Evolutionary conservation across 2,113 vertebrate genomes (phyloP), one percentile per base, ranked within the genome.

Genomic region (Pundamilia nyererei): DNA sequence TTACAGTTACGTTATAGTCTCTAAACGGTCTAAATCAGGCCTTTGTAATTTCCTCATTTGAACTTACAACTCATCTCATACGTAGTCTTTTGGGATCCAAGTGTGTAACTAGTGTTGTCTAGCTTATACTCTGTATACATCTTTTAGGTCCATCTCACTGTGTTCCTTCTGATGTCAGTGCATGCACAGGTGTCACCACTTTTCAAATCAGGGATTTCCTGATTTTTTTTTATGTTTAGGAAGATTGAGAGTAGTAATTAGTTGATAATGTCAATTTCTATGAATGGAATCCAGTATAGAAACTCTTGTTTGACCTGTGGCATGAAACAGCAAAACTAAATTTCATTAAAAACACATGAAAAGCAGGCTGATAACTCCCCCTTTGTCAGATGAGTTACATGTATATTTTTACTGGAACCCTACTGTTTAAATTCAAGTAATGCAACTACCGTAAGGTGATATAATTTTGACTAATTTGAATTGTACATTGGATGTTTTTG

Each of bases 31-130:
- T 35, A 65, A 0, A 65, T 35, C 31, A 65, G 17, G 17, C 60
- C 31, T 35, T 62, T 26, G 38, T 45, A 42, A 72, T 72, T 72
- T 72, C n/a, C 38, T 70, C 13, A 68, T 68, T 68, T 21, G 19
- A 68, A 21, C n/a, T 42, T 70, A 42, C 1, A 70, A 24, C n/a
- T 42, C 7, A 14, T 40, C n/a, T 14, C 33, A 24, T 40, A 14
- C 0, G 1, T 0, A 21, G n/a, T 40, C 65, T 38, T 42, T 70
- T 24, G 13, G 38, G 38, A 45, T 42, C 8, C 5, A 45, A 45
- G 38, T 45, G 38, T 0, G 65, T 26, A 24, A 72, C n/a, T 24
- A 40, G 62, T 68, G n/a, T 21, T 68, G 33, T 21, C 4, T 68
- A 42, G 11, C n/a, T 42, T 42, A 68, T 40, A 70, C 42, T 42